Conservation (phyloP, 37 sponge, comb jelly and placozoan genomes). For the Oopsacas minuta region DNA sequence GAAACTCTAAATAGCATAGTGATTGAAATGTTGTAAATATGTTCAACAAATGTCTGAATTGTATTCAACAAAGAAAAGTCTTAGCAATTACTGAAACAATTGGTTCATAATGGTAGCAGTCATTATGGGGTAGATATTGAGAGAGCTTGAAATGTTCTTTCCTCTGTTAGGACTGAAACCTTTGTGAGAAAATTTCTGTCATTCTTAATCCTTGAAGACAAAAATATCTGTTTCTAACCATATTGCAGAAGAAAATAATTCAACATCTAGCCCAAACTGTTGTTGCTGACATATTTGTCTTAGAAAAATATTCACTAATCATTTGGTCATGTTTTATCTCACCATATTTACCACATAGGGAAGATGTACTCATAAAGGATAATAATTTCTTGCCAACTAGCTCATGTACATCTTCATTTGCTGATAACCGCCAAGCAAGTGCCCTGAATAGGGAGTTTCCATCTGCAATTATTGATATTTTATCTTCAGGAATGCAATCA, state of each 20-base stretch:
- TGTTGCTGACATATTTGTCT: background rate
- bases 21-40: too few species aligned
- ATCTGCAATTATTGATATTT: conserved; percentile 3
- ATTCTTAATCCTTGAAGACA: background rate
- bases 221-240: background rate
- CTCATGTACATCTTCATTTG: background rate
- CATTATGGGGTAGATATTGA: background rate
- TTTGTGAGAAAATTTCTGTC: background rate
- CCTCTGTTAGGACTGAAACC: background rate
- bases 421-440: background rate
- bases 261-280: background rate
- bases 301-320: background rate
- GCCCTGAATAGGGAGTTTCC: background rate
- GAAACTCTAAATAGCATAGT: too few species aligned
- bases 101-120: too few species aligned
- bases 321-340: background rate
- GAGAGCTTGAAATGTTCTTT: background rate
- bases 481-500: background rate
- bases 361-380: background rate
- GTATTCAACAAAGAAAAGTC: too few species aligned
- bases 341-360: background rate
- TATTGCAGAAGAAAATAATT: background rate
- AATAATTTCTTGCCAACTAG: background rate
- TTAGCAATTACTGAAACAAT: too few species aligned
- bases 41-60: too few species aligned